Evolutionary conservation across 37 sponge, comb jelly and placozoan species (phyloP).

Genomic region (Beroe forskalii): DNA sequence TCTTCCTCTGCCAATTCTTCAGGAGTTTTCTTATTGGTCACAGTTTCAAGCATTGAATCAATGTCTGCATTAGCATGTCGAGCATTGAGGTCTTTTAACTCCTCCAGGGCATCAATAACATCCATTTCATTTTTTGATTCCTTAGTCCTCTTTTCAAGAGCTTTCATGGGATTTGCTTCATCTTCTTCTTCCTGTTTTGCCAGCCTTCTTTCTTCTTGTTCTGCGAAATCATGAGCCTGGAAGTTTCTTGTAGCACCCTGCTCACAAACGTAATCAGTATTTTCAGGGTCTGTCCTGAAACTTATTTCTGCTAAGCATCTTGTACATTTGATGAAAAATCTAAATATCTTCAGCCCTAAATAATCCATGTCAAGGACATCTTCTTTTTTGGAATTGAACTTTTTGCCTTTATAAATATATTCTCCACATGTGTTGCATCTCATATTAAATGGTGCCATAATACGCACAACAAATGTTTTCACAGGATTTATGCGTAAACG

Average conservation of each 20-base stretch:
- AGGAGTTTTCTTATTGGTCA: conserved; percentile 66
- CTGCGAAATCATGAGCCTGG: conserved; percentile 84
- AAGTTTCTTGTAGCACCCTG: conserved; percentile 92
- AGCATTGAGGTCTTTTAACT: conserved; percentile 92
- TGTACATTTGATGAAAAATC: conserved; percentile 95
- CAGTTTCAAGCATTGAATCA: conserved; percentile 69
- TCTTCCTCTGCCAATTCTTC: conserved; percentile 74
- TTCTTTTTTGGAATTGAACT: conserved; percentile 96
- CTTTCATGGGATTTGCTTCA: conserved; percentile 94
- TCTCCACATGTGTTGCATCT: conserved; percentile 95
- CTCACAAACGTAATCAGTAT: conserved; percentile 91
- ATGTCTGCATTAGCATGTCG: conserved; percentile 66
- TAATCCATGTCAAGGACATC: conserved; percentile 81
- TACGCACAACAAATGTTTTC: conserved; percentile 83
- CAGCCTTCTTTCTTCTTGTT: conserved; percentile 75
- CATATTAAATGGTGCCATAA: conserved; percentile 99
- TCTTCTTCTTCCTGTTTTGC: conserved; percentile 92
- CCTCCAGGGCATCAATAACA: conserved; percentile 93
- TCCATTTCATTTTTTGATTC: conserved; percentile 97
- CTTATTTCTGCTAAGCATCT: conserved; percentile 93
- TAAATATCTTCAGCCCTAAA: conserved; percentile 84
- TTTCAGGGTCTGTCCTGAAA: conserved; percentile 93
- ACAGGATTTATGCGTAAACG: conserved; percentile 67
- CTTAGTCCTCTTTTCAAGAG: conserved; percentile 90
- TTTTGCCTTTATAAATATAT: conserved; percentile 94